Percentiles rank a stretch among this genome's conserved stretches.
Conservation (phyloP, 2,113 vertebrate species). For the Dinomys branickii region DNA sequence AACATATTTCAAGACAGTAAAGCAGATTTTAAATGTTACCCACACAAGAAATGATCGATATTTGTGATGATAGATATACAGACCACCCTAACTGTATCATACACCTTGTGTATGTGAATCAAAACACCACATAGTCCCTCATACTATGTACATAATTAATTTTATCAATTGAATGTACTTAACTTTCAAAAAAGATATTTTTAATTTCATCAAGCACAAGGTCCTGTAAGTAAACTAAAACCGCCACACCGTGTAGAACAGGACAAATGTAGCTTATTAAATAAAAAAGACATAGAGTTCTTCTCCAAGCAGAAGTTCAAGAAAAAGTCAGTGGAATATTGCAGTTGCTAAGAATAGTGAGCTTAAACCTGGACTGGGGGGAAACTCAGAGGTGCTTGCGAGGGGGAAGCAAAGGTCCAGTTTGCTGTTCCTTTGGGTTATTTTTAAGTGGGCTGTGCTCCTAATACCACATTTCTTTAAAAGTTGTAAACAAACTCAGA, state of each 20-base stretch:
- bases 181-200: neutral
- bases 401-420: neutral
- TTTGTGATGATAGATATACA: neutral
- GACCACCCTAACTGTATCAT: neutral
- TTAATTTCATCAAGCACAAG: neutral
- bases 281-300: neutral
- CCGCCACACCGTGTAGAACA: neutral
- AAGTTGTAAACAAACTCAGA: neutral
- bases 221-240: neutral
- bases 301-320: neutral
- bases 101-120: neutral
- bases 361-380: neutral
- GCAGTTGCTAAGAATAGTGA: neutral
- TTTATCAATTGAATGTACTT: neutral
- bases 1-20: neutral
- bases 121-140: neutral
- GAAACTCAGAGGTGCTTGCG: neutral
- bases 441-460: neutral
- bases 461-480: neutral
- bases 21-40: neutral
- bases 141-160: neutral
- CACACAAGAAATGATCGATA: neutral
- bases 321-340: neutral
- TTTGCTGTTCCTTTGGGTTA: neutral
- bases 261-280: neutral